Percentiles rank a stretch among this genome's conserved stretches.
phyloP scores from a whole-genome alignment of 1,140 invertebrate species.

The Diploscapter pachys region DNA sequence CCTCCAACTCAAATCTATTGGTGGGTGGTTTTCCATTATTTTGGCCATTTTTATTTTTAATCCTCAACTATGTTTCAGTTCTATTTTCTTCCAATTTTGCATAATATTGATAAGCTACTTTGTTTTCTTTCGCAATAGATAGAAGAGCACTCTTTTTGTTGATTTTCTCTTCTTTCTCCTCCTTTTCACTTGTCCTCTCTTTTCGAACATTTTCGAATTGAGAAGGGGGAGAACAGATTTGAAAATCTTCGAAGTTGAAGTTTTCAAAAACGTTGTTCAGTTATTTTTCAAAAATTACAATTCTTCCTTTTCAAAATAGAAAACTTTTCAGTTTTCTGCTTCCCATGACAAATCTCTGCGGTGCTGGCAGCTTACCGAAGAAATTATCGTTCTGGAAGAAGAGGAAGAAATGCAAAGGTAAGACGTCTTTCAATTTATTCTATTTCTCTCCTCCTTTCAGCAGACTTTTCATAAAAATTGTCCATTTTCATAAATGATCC shows the following conservation, averaged over 20 bases:
- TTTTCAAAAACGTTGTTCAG: neutral
- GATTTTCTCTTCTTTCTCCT: no score
- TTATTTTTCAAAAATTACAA: neutral
- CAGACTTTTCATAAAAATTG: neutral
- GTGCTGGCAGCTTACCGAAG: constrained; percentile 79
- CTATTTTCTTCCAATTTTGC: no score
- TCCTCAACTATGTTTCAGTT: no score
- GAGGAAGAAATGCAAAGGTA: constrained; percentile 70
- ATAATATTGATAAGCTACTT: no score
- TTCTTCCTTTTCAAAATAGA: neutral
- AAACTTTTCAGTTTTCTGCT: constrained; percentile 69
- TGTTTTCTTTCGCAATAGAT: no score
- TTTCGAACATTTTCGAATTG: no score
- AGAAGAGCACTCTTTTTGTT: no score
- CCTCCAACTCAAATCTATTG: constrained; percentile 38
- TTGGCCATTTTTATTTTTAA: no score
- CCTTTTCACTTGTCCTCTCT: no score
- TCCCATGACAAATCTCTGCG: constrained; percentile 84
- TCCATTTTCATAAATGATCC: neutral
- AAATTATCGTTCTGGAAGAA: constrained; percentile 86
- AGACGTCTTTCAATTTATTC: neutral
- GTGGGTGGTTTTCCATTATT: constrained; percentile 14
- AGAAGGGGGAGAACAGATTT: no score
- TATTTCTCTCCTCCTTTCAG: neutral
- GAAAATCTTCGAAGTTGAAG: no score